Evolutionary conservation across 1,140 invertebrate genomes (phyloP), one percentile per base, ranked within the genome.

Genomic region (Conus betulinus): DNA sequence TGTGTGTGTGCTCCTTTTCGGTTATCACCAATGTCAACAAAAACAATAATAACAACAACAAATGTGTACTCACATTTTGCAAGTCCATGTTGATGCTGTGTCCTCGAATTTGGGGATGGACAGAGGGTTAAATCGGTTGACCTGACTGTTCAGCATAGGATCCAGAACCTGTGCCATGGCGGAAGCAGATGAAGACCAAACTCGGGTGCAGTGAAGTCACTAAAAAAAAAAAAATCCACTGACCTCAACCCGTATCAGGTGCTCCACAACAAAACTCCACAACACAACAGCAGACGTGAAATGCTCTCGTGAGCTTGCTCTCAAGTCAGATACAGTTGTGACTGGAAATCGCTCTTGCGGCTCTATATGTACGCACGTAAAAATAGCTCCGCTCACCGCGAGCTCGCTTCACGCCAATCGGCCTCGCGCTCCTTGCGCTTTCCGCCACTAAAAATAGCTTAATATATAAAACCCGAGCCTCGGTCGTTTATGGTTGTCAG

Each of bases 151-250:
- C 82, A 89, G 67, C 86, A 89, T 88, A 15, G 85, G 82, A 57
- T 89, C 89, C 83, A 89, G 57, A 11, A 89, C 89, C 88, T 87
- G 82, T 17, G 89, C 87, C 89, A 89, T 89, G 60, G 20, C 13
- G n/a, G 17, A 23, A 51, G 5, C 3, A 53, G 10, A 6, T 27
- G 7, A 13, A 63, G 5, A 81, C 4, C 27, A 53, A 53, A 6
- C 23, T 13, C 82, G 63, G 63, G 5, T n/a, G 11, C 55, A 57
- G 6, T 39, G 39, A 23, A 84, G 57, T 17, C n/a, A 63, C 55
- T 5, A 25, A 74, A 17, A 6, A 20, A 25, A 74, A 17, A 6
- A 17, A 4, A 11, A 52, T n/a, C 84, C 20, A 3, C 53, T n/a
- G 55, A 25, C 10, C 52, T 74, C 51, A 39, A 39, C 39, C 39